phyloP scores from a whole-genome alignment of 2,113 vertebrate genomes.

The Gallinago undulata region DNA sequence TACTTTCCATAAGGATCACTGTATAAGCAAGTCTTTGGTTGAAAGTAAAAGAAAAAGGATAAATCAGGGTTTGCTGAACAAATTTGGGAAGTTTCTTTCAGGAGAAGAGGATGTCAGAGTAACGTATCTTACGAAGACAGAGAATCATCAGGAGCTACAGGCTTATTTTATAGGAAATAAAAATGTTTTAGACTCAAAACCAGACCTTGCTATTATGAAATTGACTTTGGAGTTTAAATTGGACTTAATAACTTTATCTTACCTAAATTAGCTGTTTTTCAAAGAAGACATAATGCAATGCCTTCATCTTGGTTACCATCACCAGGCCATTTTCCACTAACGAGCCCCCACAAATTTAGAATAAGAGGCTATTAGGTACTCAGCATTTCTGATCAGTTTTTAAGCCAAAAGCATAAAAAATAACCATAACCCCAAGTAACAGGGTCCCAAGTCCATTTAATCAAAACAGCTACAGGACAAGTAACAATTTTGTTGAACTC shows the following conservation, averaged over 20 bases:
- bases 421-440: neutral
- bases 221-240: neutral
- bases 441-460: neutral
- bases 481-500: neutral
- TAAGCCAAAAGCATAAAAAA: neutral
- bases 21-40: neutral
- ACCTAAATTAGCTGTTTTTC: neutral
- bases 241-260: neutral
- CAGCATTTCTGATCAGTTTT: neutral
- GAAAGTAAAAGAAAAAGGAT: neutral
- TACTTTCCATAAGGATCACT: neutral
- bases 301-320: neutral
- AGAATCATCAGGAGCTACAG: neutral
- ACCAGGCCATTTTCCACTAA: neutral
- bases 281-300: neutral
- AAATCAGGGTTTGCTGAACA: neutral
- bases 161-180: neutral
- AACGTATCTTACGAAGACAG: rapidly evolving
- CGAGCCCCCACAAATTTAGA: neutral
- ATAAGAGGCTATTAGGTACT: neutral
- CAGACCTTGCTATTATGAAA: neutral
- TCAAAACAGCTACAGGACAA: neutral
- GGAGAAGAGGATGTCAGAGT: neutral
- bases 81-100: neutral
- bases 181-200: neutral